Conservation (phyloP, 92 coral and sea anemone species). For the Zoanthus sociatus region DNA sequence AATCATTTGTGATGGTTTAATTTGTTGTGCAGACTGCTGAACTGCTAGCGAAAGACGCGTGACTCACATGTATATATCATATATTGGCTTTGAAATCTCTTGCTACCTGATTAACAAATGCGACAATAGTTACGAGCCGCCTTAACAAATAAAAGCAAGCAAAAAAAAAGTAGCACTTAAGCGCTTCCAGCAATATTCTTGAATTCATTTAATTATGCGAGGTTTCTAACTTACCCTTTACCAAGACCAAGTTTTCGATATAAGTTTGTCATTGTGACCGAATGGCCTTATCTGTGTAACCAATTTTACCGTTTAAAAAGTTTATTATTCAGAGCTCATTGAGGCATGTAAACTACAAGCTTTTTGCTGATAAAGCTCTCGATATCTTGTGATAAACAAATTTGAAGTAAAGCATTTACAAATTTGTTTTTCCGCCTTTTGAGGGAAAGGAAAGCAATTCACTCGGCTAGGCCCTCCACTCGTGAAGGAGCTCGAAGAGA, state of each 20-base stretch:
- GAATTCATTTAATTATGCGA: slow-evolving; percentile 16
- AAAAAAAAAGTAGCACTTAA: slow-evolving; percentile 32
- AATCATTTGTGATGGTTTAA: background rate
- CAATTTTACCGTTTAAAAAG: slow-evolving; percentile 69
- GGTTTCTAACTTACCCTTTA: slow-evolving; percentile 28
- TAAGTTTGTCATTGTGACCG: slow-evolving; percentile 29
- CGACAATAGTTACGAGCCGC: slow-evolving; percentile 22
- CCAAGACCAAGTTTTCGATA: background rate
- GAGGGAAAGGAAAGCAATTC: background rate
- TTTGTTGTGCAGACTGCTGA: background rate
- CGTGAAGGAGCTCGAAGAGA: background rate
- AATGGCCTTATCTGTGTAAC: slow-evolving; percentile 64
- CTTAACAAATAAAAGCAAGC: slow-evolving; percentile 25
- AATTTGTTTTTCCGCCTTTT: slow-evolving; percentile 15
- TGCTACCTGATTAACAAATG: slow-evolving; percentile 10
- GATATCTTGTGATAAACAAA: slow-evolving; percentile 46
- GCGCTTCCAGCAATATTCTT: slow-evolving; percentile 5
- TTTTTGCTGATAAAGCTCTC: slow-evolving; percentile 42
- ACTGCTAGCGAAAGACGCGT: slow-evolving; percentile 26
- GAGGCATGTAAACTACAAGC: slow-evolving; percentile 47
- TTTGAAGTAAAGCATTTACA: slow-evolving; percentile 31
- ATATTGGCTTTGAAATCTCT: slow-evolving; percentile 22
- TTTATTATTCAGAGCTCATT: slow-evolving; percentile 56
- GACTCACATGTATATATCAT: background rate
- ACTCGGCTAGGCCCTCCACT: background rate